Conservation (phyloP, 2,113 vertebrate genomes). For the Passer domesticus region DNA sequence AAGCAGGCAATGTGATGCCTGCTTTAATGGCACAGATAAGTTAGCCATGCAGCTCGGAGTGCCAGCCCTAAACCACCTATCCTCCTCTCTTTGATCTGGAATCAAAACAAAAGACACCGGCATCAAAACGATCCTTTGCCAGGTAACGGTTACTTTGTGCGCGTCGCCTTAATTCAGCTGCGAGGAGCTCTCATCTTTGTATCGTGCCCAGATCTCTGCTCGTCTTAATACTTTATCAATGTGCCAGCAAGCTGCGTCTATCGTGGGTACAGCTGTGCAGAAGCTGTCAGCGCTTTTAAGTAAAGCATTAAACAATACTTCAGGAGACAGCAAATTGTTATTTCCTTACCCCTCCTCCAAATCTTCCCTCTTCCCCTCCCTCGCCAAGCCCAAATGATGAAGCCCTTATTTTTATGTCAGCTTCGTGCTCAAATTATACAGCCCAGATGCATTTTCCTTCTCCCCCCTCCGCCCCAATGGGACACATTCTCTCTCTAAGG, state of each 20-base stretch:
- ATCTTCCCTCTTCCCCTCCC: neutral
- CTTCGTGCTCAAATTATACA: neutral
- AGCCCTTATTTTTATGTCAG: slow-evolving; percentile 3
- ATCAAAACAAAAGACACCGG: neutral
- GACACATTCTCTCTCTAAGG: neutral
- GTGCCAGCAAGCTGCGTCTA: slow-evolving; percentile 23
- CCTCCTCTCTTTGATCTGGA: slow-evolving; percentile 15
- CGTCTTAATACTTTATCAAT: slow-evolving; percentile 29
- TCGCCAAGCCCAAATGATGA: neutral
- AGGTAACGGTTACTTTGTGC: neutral
- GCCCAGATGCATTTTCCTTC: neutral
- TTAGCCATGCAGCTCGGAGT: neutral
- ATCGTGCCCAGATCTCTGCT: neutral
- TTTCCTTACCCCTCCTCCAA: neutral
- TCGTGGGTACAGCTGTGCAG: neutral
- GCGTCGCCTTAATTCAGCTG: neutral
- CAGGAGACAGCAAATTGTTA: neutral
- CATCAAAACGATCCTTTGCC: slow-evolving; percentile 6
- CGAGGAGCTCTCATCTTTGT: neutral
- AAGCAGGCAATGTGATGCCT: neutral
- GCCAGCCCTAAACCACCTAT: neutral
- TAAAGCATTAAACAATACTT: slow-evolving; percentile 42
- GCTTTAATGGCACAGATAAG: slow-evolving; percentile 19
- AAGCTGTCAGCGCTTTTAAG: neutral
- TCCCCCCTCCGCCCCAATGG: accelerated